phyloP scores from a whole-genome alignment of 2,113 vertebrate genomes.

The Pygoscelis adeliae region DNA sequence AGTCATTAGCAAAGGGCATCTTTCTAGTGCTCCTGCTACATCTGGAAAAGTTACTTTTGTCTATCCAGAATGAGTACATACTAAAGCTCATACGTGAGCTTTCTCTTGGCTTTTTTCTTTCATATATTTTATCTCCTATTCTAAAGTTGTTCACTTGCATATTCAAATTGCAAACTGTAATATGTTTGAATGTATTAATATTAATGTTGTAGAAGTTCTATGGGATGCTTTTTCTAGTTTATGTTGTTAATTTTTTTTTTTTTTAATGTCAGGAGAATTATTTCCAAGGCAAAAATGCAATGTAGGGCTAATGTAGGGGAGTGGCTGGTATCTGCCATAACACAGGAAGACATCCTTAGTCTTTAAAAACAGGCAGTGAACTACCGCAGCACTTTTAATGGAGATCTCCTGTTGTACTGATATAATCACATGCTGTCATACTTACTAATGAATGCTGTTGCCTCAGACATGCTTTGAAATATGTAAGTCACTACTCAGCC shows the following conservation, averaged over 20 bases:
- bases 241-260: not conserved
- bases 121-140: not conserved
- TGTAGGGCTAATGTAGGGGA: not conserved
- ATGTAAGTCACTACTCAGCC: not conserved
- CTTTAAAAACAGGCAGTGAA: not conserved
- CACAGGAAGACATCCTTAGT: not conserved
- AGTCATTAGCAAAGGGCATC: not conserved
- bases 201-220: not conserved
- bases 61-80: not conserved
- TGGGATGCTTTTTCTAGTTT: not conserved
- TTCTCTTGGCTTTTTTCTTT: not conserved
- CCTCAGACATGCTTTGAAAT: constrained; percentile 22
- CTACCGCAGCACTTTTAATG: not conserved
- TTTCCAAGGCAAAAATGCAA: not conserved
- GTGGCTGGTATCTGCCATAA: not conserved
- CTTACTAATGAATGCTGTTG: not conserved
- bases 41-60: not conserved
- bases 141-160: not conserved
- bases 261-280: not conserved
- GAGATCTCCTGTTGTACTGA: not conserved
- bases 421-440: not conserved
- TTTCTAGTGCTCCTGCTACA: not conserved
- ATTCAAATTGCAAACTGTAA: not conserved
- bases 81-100: not conserved
- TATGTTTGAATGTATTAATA: not conserved